Percentiles rank a stretch among this genome's conserved stretches.
phyloP scores from a whole-genome alignment of 2,797 vertebrate genomes.

The Tragopan temminckii region DNA sequence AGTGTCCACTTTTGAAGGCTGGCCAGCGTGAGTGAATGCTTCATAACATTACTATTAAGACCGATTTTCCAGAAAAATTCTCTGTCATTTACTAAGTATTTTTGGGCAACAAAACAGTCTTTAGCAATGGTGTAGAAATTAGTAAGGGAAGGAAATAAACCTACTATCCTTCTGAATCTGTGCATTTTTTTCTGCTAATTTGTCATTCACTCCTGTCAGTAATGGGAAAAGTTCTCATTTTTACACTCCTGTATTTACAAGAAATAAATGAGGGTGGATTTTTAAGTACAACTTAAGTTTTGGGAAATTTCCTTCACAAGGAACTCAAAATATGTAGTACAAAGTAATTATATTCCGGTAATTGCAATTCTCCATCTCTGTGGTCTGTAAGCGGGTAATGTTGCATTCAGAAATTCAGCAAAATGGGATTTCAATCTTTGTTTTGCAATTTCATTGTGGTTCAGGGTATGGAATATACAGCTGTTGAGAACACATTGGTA shows the following conservation, averaged over 20 bases:
- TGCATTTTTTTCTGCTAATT: neutral
- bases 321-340: neutral
- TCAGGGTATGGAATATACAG: neutral
- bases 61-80: neutral
- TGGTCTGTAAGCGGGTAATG: neutral
- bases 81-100: neutral
- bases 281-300: neutral
- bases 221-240: neutral
- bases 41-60: rapidly evolving
- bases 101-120: neutral
- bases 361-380: neutral
- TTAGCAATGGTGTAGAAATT: neutral
- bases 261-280: neutral
- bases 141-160: neutral
- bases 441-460: neutral
- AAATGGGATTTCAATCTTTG: neutral
- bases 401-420: neutral
- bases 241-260: neutral
- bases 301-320: neutral
- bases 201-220: neutral
- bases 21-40: conserved; percentile 94
- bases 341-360: neutral
- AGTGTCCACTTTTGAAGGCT: conserved; percentile 98
- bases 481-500: neutral
- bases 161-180: neutral